phyloP scores from a whole-genome alignment of 2,113 vertebrate genomes.

The Anhinga anhinga region DNA sequence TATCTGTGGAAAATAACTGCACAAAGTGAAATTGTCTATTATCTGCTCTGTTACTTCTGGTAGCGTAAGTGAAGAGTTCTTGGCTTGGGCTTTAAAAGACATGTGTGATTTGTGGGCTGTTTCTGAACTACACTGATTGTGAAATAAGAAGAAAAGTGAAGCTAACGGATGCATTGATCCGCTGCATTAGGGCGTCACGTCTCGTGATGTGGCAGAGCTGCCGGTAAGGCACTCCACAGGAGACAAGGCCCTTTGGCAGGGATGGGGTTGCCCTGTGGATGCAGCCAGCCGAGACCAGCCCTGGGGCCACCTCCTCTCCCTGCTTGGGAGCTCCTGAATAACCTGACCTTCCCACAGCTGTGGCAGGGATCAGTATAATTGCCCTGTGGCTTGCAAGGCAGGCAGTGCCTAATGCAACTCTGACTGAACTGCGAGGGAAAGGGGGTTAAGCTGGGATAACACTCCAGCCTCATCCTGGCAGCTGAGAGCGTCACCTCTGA shows the following conservation, averaged over 20 bases:
- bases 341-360: neutral
- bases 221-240: accelerated
- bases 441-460: constrained; percentile 41
- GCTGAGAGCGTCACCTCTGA: neutral
- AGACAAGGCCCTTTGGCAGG: neutral
- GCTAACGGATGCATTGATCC: neutral
- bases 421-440: neutral
- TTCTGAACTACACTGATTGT: neutral
- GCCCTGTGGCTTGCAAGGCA: neutral
- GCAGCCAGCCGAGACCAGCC: neutral
- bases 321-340: accelerated
- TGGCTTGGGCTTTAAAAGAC: neutral
- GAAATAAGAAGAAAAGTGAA: neutral
- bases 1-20: neutral
- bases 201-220: neutral
- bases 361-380: neutral
- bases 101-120: neutral
- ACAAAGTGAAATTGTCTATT: neutral
- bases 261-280: neutral
- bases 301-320: neutral
- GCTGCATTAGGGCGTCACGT: accelerated
- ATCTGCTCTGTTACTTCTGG: neutral
- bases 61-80: neutral
- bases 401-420: neutral
- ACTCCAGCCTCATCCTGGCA: neutral